Conservation (phyloP, 2,113 vertebrate species). For the Barbus barbus region DNA sequence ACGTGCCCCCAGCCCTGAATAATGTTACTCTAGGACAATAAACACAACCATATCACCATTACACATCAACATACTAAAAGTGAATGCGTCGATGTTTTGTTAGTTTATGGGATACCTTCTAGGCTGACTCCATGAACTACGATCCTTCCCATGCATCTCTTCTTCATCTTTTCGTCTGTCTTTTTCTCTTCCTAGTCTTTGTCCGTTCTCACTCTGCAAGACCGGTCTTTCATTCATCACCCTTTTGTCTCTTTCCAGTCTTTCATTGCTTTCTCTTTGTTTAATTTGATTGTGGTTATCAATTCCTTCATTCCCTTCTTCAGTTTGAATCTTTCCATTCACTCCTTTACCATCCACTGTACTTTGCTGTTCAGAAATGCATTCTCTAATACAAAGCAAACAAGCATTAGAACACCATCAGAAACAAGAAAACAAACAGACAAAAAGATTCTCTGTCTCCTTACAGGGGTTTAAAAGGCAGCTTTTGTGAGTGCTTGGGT, state of each 20-base stretch:
- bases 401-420: neutral
- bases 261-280: neutral
- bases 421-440: neutral
- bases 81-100: neutral
- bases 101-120: constrained; percentile 61
- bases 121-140: constrained; percentile 63
- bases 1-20: constrained; percentile 85
- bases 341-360: constrained; percentile 24
- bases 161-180: constrained; percentile 47
- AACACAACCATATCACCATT: neutral
- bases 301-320: neutral
- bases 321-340: neutral
- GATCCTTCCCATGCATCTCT: constrained; percentile 47
- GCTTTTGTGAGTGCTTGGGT: neutral
- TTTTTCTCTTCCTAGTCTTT: constrained; percentile 49
- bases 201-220: constrained; percentile 26
- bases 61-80: neutral
- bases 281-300: neutral
- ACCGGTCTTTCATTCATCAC: neutral
- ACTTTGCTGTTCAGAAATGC: constrained; percentile 16
- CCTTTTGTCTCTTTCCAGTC: neutral
- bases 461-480: constrained; percentile 14
- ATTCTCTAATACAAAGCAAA: constrained; percentile 26
- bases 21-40: constrained; percentile 81
- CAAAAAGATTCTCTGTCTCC: neutral